phyloP scores from a whole-genome alignment of 2,113 vertebrate genomes.

The Bubo bubo region DNA sequence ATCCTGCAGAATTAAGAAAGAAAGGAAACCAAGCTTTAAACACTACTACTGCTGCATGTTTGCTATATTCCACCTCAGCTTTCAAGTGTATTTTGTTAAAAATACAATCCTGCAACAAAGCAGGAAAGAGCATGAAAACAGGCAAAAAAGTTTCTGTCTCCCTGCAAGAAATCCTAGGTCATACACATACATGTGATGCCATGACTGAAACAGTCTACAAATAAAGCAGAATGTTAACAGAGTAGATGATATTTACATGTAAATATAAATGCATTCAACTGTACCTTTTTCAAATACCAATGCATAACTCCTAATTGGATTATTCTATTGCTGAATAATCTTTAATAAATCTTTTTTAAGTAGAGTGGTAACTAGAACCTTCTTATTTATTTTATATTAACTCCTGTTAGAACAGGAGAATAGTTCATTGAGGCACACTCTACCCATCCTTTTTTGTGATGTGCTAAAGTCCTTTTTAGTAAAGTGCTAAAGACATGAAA shows the following conservation, averaged over 20 bases:
- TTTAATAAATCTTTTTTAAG: neutral
- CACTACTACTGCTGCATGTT: neutral
- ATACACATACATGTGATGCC: neutral
- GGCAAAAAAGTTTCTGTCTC: neutral
- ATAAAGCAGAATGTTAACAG: neutral
- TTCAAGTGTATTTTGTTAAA: neutral
- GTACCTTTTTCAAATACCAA: neutral
- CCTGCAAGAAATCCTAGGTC: neutral
- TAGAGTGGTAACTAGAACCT: neutral
- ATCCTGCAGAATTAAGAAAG: conserved; percentile 78
- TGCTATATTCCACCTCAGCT: neutral
- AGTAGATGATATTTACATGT: neutral
- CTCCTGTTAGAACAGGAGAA: neutral
- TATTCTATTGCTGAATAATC: neutral
- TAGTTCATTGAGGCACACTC: neutral
- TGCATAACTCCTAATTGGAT: neutral
- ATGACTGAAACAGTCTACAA: neutral
- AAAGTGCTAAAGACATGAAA: neutral
- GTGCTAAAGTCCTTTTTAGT: neutral
- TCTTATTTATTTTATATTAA: neutral
- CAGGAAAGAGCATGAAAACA: neutral
- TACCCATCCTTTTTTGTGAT: neutral
- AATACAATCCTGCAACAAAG: neutral
- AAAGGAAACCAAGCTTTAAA: conserved; percentile 25
- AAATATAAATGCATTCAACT: neutral